Conservation (phyloP, 1,140 invertebrate species). For the Harlomillsia oculata region DNA sequence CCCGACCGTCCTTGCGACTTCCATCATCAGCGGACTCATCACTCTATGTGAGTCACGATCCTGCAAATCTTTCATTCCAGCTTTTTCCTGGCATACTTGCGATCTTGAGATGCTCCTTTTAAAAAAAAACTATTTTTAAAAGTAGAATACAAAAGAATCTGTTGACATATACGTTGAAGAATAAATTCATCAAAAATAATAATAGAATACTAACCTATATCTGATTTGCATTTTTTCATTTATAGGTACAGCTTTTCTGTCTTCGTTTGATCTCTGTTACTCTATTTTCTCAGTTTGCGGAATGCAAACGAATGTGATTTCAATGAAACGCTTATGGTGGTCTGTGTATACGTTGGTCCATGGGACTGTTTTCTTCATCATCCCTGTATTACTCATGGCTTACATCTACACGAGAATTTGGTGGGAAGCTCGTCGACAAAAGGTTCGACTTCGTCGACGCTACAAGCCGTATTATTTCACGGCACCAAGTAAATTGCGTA, state of each 20-base stretch:
- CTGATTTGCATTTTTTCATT: neutral
- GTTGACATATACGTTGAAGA: too few relatives aligned
- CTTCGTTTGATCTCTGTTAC: conserved; percentile 8
- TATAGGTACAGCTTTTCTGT: conserved; percentile 6
- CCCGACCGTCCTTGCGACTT: conserved; percentile 1
- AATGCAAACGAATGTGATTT: neutral
- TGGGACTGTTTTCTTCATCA: conserved; percentile 13
- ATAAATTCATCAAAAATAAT: too few relatives aligned
- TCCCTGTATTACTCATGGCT: conserved; percentile 22
- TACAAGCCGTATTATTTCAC: conserved; percentile 21
- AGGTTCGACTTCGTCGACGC: conserved; percentile 5
- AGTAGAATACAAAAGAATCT: too few relatives aligned
- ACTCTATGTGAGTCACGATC: conserved; percentile 18
- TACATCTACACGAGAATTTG: conserved; percentile 25
- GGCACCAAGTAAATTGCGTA: neutral
- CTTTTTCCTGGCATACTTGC: neutral
- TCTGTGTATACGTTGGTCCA: conserved; percentile 8
- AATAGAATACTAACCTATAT: too few relatives aligned
- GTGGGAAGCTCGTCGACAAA: conserved; percentile 19
- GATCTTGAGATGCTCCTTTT: too few relatives aligned
- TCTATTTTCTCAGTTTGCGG: conserved; percentile 10
- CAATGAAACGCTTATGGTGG: conserved; percentile 7
- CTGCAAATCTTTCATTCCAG: neutral
- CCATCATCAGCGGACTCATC: neutral
- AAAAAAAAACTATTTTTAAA: too few relatives aligned